These are phyloP conservation scores for Trissoscelio sp. DNA, from an alignment of 2,888 invertebrate species.

Conservation along the genomic window DNA sequence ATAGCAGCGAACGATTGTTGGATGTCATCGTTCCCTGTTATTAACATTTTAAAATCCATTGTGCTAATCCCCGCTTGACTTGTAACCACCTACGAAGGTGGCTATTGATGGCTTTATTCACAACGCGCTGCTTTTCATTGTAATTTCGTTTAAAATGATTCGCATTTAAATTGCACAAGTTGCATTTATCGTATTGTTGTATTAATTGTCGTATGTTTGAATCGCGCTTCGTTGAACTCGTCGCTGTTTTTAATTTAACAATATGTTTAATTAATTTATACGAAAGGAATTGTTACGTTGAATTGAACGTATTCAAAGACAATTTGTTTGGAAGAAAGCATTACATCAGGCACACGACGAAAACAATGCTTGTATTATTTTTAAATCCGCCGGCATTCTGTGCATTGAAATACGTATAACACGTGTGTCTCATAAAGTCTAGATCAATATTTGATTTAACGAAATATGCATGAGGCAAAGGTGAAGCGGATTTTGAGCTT, in stretches of 20 bases:
- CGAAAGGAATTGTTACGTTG: conserved; percentile 2
- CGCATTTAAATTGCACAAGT: conserved; percentile 2
- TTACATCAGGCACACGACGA: background rate
- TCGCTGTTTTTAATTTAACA: conserved; percentile 13
- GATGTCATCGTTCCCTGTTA: conserved; percentile 34
- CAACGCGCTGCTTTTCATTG: conserved; percentile 1
- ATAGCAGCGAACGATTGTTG: conserved; percentile 20
- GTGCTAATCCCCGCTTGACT: conserved; percentile 15
- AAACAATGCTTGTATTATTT: conserved; percentile 13
- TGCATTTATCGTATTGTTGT: conserved; percentile 13
- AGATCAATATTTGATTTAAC: conserved; percentile 49
- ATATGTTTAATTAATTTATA: background rate
- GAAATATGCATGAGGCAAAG: conserved; percentile 16
- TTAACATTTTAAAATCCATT: conserved; percentile 45
- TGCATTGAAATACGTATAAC: conserved; percentile 5
- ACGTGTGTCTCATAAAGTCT: conserved; percentile 14
- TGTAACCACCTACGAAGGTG: conserved; percentile 28
- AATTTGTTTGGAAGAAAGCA: conserved; percentile 27
- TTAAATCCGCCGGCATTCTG: conserved; percentile 1
- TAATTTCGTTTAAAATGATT: conserved; percentile 1
- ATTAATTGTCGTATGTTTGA: conserved; percentile 8
- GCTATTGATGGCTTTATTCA: conserved; percentile 1
- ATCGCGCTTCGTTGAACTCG: conserved; percentile 19
- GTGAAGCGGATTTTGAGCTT: conserved; percentile 10
- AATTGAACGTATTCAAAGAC: background rate